A percentile compares a stretch with the other conserved stretches of the same genome.
Evolutionary conservation across 1,140 invertebrate species (phyloP).

Genomic region (Periplaneta americana): DNA sequence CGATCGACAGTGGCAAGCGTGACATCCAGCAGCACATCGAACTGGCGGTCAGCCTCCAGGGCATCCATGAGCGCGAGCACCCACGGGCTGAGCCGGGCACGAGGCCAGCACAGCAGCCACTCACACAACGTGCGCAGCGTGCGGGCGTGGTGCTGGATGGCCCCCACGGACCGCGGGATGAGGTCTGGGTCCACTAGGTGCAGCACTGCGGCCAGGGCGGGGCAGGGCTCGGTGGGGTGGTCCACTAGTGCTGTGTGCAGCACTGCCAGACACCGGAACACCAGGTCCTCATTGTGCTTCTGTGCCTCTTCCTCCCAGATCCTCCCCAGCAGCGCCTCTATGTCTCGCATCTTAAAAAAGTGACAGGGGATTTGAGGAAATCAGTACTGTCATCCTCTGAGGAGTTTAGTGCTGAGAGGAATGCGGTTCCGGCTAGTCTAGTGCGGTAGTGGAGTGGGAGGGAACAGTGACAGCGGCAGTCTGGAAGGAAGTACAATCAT

Average conservation of each 20-base stretch:
- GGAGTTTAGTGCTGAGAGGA: no score
- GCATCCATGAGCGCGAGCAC: conserved; percentile 46
- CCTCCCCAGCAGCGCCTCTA: background rate
- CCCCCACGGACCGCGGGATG: conserved; percentile 40
- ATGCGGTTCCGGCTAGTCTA: no score
- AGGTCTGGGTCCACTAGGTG: conserved; percentile 39
- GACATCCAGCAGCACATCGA: conserved; percentile 41
- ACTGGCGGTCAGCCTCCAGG: conserved; percentile 43
- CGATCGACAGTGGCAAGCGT: conserved; percentile 41
- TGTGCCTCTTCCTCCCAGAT: background rate
- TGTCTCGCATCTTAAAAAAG: background rate
- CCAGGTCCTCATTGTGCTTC: background rate
- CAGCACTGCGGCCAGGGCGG: conserved; percentile 48
- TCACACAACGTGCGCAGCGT: conserved; percentile 43
- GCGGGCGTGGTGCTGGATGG: conserved; percentile 37
- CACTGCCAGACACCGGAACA: background rate
- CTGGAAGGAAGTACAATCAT: no score
- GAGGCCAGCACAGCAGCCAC: conserved; percentile 44
- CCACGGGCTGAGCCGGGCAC: conserved; percentile 42
- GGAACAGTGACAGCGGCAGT: no score
- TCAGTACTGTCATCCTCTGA: no score
- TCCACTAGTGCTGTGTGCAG: background rate
- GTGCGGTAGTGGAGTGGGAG: no score
- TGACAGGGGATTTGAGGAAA: no score
- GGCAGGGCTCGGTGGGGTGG: conserved; percentile 35